These are phyloP conservation scores for Grammomys dolichurus DNA, from an alignment of 2,113 vertebrate genomes.

Conservation along the genomic window DNA sequence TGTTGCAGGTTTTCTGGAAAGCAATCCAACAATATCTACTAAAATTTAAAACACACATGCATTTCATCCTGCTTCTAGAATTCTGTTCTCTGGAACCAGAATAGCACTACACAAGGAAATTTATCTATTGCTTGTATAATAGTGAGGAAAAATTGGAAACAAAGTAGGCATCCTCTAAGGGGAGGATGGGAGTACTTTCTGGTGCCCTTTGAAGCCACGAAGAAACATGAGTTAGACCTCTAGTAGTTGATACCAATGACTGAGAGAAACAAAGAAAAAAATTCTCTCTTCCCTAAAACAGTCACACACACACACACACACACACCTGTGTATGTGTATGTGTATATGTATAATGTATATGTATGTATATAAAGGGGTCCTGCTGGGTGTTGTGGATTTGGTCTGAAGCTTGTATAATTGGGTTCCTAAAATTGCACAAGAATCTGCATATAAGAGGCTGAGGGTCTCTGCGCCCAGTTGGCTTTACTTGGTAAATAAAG, in stretches of 20 bases:
- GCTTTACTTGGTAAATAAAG: too few relatives aligned
- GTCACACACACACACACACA: too few relatives aligned
- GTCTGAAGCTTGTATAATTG: too few relatives aligned
- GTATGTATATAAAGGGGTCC: not conserved
- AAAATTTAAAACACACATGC: not conserved
- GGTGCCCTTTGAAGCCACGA: too few relatives aligned
- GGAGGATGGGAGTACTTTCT: not conserved
- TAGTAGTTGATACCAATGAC: not conserved
- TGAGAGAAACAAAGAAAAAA: not conserved
- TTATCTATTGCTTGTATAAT: not conserved
- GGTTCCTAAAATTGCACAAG: too few relatives aligned
- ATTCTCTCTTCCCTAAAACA: not conserved
- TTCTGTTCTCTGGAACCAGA: not conserved
- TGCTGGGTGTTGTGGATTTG: too few relatives aligned
- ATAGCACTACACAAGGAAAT: not conserved
- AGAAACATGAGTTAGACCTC: not conserved
- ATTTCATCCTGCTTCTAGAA: not conserved
- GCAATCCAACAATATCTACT: not conserved
- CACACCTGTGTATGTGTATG: too few relatives aligned
- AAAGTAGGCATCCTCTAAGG: not conserved
- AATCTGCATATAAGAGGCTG: too few relatives aligned
- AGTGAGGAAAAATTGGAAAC: not conserved
- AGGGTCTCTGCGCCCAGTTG: too few relatives aligned
- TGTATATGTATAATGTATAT: too few relatives aligned
- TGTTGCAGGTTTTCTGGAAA: constrained; percentile 56